phyloP scores from a whole-genome alignment of 2,797 vertebrate species.

The Onychomys arenicola region DNA sequence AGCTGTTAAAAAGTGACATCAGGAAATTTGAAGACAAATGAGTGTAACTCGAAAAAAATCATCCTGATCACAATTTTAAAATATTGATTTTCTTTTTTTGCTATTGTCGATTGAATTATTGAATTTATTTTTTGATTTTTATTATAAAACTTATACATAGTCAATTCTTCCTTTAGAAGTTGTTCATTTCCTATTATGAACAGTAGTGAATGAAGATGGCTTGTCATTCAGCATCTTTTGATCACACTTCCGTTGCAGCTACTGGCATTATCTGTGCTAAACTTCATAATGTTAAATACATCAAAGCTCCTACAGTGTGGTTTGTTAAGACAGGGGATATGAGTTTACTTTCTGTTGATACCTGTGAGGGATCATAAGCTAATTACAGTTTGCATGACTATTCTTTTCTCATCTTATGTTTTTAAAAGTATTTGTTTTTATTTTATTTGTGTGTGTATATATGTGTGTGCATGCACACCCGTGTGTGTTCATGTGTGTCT shows the following conservation, averaged over 20 bases:
- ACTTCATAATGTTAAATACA: background rate
- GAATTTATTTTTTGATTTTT: background rate
- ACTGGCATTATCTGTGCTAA: background rate
- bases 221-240: background rate
- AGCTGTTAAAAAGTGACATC: no score
- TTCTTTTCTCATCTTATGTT: slow-evolving; percentile 2
- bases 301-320: background rate
- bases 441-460: background rate
- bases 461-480: background rate
- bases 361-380: background rate
- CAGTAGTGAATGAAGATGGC: background rate
- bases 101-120: background rate
- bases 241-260: background rate
- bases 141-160: background rate
- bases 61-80: background rate
- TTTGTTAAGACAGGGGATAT: background rate
- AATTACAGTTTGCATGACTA: background rate
- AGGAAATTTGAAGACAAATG: no score
- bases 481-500: background rate
- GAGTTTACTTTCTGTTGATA: background rate
- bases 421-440: background rate
- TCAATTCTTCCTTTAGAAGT: background rate
- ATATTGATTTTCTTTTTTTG: background rate
- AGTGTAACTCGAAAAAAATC: no score
- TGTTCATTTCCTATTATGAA: background rate